Conservation (phyloP, 2,888 invertebrate genomes). For the Noctua comes region DNA sequence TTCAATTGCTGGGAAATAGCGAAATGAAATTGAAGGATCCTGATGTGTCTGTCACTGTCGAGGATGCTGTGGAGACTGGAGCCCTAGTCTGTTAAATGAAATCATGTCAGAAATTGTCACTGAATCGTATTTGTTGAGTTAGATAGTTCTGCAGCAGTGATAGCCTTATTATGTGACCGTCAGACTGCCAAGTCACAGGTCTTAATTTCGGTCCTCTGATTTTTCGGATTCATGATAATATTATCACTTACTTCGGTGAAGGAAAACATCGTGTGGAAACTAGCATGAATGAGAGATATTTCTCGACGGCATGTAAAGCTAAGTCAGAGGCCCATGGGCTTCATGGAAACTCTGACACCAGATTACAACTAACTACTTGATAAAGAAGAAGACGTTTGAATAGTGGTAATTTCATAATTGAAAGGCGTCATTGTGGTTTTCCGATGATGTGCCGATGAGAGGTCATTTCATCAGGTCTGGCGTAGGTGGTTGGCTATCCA, state of each 20-base stretch:
- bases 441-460: not conserved
- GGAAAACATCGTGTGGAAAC: not conserved
- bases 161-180: no score
- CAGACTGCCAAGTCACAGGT: no score
- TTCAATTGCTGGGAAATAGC: no score
- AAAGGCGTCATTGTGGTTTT: not conserved
- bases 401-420: not conserved
- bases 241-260: no score
- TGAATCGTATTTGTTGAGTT: not conserved
- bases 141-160: not conserved
- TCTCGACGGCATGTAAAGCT: not conserved
- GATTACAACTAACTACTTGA: not conserved
- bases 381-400: not conserved
- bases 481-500: not conserved
- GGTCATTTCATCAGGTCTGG: not conserved
- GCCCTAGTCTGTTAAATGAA: not conserved
- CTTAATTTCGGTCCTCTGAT: no score
- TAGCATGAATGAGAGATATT: not conserved
- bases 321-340: not conserved
- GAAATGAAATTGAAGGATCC: not conserved
- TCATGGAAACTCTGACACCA: not conserved
- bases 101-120: not conserved
- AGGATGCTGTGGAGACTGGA: not conserved
- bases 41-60: not conserved
- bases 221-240: no score